These are phyloP conservation scores for Oligia latruncula DNA, from an alignment of 2,888 invertebrate species.

Conservation along the genomic window DNA sequence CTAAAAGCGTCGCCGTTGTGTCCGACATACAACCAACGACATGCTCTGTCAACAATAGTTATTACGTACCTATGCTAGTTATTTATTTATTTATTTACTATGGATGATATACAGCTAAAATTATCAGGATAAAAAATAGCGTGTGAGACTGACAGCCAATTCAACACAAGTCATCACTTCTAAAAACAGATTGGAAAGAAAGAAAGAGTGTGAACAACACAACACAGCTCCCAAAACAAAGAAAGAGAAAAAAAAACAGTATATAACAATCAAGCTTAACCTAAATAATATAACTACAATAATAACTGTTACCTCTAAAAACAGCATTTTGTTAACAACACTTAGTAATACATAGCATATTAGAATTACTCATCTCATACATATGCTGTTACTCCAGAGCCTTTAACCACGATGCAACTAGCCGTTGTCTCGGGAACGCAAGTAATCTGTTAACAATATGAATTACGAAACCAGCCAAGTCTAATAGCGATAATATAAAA, in stretches of 20 bases:
- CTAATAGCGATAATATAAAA: slow-evolving; percentile 5
- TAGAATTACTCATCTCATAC: background rate
- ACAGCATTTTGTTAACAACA: background rate
- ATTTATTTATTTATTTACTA: background rate
- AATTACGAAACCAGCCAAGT: slow-evolving; percentile 11
- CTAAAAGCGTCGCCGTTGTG: background rate
- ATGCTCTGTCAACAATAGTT: slow-evolving; percentile 45
- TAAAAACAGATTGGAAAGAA: no score
- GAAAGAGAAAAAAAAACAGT: no score
- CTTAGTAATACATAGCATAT: background rate
- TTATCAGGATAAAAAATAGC: no score
- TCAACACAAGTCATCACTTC: no score
- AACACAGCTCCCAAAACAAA: no score
- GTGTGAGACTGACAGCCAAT: no score
- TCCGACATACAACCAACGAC: slow-evolving; percentile 13
- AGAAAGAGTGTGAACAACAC: no score
- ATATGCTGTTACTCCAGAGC: background rate
- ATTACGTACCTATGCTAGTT: slow-evolving; percentile 44
- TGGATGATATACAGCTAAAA: no score
- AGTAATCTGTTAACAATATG: slow-evolving; percentile 20
- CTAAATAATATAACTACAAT: slow-evolving; percentile 1
- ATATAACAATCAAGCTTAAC: no score
- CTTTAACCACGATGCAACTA: background rate
- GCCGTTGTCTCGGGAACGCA: background rate
- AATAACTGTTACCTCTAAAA: background rate